These are phyloP conservation scores for Edolisoma coerulescens DNA, from an alignment of 2,113 vertebrate genomes.

Conservation along the genomic window DNA sequence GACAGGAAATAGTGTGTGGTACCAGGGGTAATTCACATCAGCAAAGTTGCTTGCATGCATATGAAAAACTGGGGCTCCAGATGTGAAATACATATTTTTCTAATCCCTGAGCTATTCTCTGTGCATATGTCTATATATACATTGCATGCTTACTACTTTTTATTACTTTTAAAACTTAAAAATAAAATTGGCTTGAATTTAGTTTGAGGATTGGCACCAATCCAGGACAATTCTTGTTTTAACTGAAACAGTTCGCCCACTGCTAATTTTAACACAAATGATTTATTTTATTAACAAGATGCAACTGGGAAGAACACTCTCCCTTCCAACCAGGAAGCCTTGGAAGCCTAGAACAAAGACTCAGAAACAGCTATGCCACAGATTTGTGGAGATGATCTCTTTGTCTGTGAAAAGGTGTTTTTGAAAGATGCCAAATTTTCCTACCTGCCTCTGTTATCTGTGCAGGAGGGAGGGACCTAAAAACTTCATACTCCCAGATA, in stretches of 20 bases:
- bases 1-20: not conserved
- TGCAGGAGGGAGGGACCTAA: not conserved
- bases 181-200: slow-evolving; percentile 26
- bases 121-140: not conserved
- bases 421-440: not conserved
- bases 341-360: not conserved
- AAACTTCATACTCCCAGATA: not conserved
- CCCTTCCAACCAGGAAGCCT: not conserved
- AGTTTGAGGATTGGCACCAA: slow-evolving; percentile 5
- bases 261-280: slow-evolving; percentile 32
- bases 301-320: not conserved
- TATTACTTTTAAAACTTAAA: slow-evolving; percentile 38
- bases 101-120: not conserved
- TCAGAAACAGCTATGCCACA: not conserved
- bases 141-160: not conserved
- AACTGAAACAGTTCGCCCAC: not conserved
- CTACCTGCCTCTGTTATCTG: not conserved
- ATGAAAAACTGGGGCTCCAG: not conserved
- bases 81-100: not conserved
- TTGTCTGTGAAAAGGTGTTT: not conserved
- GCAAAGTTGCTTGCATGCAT: not conserved
- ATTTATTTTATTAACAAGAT: slow-evolving; percentile 3
- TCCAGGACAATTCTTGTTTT: not conserved
- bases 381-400: not conserved
- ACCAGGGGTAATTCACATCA: not conserved